Conservation (phyloP, 1,140 invertebrate genomes). For the Liolophura sinensis region DNA sequence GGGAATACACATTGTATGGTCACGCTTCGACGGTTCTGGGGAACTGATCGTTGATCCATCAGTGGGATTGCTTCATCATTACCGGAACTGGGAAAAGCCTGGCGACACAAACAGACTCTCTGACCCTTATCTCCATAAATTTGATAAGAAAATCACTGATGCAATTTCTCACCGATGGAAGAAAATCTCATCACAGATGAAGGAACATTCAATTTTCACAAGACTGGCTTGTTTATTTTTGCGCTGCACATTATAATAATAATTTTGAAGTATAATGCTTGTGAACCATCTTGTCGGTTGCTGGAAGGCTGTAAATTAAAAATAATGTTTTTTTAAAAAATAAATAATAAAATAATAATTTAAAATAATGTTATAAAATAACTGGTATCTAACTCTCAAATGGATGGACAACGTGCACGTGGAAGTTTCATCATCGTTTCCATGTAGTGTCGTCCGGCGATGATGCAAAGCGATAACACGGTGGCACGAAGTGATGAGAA, state of each 20-base stretch:
- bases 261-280: neutral
- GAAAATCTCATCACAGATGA: neutral
- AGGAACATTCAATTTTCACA: conserved; percentile 9
- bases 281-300: conserved; percentile 4
- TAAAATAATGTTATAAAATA: too few relatives aligned
- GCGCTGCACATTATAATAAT: neutral
- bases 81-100: conserved; percentile 66
- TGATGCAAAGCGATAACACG: too few relatives aligned
- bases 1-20: conserved; percentile 94
- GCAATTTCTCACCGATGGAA: neutral
- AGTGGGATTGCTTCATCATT: conserved; percentile 85
- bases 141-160: neutral
- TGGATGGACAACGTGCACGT: too few relatives aligned
- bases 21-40: conserved; percentile 47
- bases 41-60: conserved; percentile 77
- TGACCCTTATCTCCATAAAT: conserved; percentile 3
- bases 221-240: conserved; percentile 5
- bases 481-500: too few relatives aligned
- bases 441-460: too few relatives aligned
- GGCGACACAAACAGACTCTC: conserved; percentile 2
- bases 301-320: conserved; percentile 1
- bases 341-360: too few relatives aligned
- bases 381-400: too few relatives aligned
- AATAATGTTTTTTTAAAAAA: too few relatives aligned
- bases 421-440: too few relatives aligned